Evolutionary conservation across 2,113 vertebrate genomes (phyloP), one percentile per base, ranked within the genome.

Genomic region (Phalacrocorax brasilianus): DNA sequence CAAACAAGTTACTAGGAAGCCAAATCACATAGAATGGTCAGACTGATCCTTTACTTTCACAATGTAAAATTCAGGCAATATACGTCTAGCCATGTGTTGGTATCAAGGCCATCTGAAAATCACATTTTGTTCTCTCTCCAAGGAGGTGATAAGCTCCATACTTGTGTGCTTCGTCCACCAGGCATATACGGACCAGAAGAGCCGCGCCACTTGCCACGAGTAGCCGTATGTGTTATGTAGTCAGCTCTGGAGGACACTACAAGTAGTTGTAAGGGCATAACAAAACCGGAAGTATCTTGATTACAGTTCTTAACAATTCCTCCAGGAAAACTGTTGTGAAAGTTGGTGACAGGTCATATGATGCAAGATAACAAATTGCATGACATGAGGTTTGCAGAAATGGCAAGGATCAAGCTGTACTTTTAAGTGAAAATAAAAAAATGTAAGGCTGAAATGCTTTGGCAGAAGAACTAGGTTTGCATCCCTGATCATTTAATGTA

Each of bases 111-210:
- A 12, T 14, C 38, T 87, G 63, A 77, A 61, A 71, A 67, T 61
- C 12, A 11, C 26, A 2, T 65, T 47, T 85, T 89, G 24, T 78
- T 92, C 59, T 96, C 55, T 95, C 72, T 93, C 59, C 56, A 77
- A 99, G 99, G 98, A 96, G 99, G 99, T 63, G 98, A 98, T 3
- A 75, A 91, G 40, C 98, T 99, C 27, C 97, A 95, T 50, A 99
- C 99, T 0, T 99, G 99, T 38, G 98, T 98, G 56, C 98, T 99
- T 47, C 98, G 99, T 19, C 98, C 99, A 0, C 99, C 99, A 0
- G 99, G 99, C 78, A 99, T 99, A 95, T 99, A 99, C 1, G 99
- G 99, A 63, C 99, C 99, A 0, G 98, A 98, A 79, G 99, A 99
- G 97, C 98, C 98, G 85, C 98, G 97, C 70, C 99, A 99, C 97